These are phyloP conservation scores for Xenopus petersii DNA, from an alignment of 2,797 vertebrate genomes.

Conservation along the genomic window DNA sequence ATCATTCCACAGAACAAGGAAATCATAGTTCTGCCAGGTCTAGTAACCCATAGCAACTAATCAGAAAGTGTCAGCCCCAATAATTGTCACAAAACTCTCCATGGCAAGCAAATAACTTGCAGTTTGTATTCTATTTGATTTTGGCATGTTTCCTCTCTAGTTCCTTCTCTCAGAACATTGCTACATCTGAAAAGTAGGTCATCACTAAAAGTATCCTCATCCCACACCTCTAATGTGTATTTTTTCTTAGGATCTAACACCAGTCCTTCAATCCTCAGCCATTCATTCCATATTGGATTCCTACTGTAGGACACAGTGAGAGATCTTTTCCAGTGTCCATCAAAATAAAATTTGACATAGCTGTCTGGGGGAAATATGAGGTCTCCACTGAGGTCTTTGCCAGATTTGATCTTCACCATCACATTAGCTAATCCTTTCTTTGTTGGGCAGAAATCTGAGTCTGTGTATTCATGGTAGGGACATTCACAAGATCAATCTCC, in stretches of 20 bases:
- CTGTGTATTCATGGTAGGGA: neutral
- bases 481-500: neutral
- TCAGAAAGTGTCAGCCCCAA: neutral
- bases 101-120: neutral
- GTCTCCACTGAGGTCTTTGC: neutral
- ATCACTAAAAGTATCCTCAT: neutral
- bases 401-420: neutral
- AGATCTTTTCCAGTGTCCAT: neutral
- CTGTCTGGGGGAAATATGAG: neutral
- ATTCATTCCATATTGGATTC: neutral
- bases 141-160: neutral
- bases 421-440: neutral
- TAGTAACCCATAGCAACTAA: too few relatives aligned
- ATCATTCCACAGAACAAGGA: too few relatives aligned
- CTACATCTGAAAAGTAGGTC: neutral
- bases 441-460: neutral
- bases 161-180: neutral
- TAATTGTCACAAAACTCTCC: neutral
- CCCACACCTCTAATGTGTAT: neutral
- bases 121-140: neutral
- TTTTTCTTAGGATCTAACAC: neutral
- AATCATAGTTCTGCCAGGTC: too few relatives aligned
- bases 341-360: neutral
- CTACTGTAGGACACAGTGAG: neutral
- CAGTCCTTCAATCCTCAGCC: neutral